phyloP scores from a whole-genome alignment of 2,888 invertebrate species.

The Rhagonycha fulva region DNA sequence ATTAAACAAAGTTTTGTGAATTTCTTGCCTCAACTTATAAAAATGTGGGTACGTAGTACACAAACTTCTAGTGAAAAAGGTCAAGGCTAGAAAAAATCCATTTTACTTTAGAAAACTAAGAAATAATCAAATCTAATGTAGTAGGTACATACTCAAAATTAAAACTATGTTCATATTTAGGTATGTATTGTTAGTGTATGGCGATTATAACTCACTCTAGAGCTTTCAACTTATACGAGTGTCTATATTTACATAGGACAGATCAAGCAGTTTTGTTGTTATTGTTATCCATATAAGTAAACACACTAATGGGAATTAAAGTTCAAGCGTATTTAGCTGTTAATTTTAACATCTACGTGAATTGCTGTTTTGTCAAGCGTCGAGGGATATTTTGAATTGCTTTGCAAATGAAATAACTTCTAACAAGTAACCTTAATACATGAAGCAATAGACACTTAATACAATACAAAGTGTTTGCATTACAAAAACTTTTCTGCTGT shows the following conservation, averaged over 20 bases:
- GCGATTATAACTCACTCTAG: neutral
- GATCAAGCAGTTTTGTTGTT: slow-evolving; percentile 14
- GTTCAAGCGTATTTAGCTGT: slow-evolving; percentile 31
- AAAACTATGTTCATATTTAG: neutral
- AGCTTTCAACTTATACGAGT: neutral
- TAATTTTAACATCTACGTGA: slow-evolving; percentile 25
- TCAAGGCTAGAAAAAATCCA: too few species aligned
- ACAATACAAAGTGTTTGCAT: neutral
- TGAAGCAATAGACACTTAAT: neutral
- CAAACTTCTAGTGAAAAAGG: too few species aligned
- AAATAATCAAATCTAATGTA: neutral
- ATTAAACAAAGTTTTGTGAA: too few species aligned
- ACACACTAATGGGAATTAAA: slow-evolving; percentile 33
- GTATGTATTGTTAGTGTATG: neutral
- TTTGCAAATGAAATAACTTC: slow-evolving; percentile 10
- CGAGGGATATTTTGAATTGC: slow-evolving; percentile 10
- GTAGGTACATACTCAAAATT: neutral
- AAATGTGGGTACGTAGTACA: too few species aligned
- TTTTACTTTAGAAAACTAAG: too few species aligned
- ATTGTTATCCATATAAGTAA: slow-evolving; percentile 28
- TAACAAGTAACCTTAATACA: neutral
- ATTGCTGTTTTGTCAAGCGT: slow-evolving; percentile 9
- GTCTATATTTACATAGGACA: slow-evolving; percentile 3
- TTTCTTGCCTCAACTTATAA: too few species aligned
- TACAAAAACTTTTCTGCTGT: neutral